Percentiles rank a stretch among this genome's conserved stretches.
These are phyloP conservation scores for Diachrysia chrysitis DNA, from an alignment of 2,888 invertebrate species.

Conservation along the genomic window DNA sequence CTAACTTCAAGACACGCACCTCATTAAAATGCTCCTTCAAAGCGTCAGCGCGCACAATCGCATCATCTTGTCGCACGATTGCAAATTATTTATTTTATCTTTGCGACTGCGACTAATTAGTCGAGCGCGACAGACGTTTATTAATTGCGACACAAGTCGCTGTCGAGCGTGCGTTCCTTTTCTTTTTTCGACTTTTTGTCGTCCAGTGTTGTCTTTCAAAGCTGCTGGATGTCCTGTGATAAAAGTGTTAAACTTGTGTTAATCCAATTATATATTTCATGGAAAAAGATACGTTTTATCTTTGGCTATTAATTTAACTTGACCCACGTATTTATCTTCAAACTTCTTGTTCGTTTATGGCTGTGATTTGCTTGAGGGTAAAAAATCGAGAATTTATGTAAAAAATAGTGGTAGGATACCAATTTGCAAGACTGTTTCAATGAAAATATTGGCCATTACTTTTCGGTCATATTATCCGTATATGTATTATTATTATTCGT, in stretches of 20 bases:
- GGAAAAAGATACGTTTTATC: conserved; percentile 40
- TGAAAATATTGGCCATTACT: neutral
- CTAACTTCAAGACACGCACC: conserved; percentile 52
- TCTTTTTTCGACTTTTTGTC: conserved; percentile 70
- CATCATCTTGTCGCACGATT: conserved; percentile 66
- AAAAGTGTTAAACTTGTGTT: conserved; percentile 62
- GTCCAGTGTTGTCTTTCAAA: conserved; percentile 78
- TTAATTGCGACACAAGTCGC: conserved; percentile 86
- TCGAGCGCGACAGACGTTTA: conserved; percentile 83
- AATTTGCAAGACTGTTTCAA: neutral
- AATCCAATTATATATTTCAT: conserved; percentile 60
- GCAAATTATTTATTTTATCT: conserved; percentile 78
- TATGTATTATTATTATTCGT: too few species aligned
- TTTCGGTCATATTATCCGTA: conserved; percentile 7
- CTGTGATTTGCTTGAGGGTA: conserved; percentile 22
- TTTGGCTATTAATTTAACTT: conserved; percentile 45
- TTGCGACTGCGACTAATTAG: conserved; percentile 84
- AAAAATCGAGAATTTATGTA: conserved; percentile 20
- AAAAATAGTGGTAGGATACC: conserved; percentile 10
- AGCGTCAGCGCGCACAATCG: conserved; percentile 66
- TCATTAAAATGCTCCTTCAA: conserved; percentile 62
- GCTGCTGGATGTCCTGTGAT: conserved; percentile 65
- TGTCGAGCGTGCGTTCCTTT: conserved; percentile 67
- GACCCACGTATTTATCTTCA: conserved; percentile 46
- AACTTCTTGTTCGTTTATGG: conserved; percentile 37